Evolutionary conservation across 2,888 invertebrate species (phyloP), one percentile per base, ranked within the genome.

Genomic region (Dolomedes plantarius): DNA sequence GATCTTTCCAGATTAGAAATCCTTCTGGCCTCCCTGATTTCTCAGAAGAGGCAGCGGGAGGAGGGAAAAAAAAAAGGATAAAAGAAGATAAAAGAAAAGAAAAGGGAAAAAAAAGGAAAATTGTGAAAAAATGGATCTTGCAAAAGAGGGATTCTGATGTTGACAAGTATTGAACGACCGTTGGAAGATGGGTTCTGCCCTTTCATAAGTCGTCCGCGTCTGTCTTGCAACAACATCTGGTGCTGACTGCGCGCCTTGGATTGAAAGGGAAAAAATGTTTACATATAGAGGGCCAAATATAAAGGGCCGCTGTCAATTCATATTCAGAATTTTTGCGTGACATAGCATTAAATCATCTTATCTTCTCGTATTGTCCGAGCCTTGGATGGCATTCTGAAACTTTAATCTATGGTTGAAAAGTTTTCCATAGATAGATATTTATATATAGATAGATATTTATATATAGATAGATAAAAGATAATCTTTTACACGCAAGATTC

Each of bases 101-200:
- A 16, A 13, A 41, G 23, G 69, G 64, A 79, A 62, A 41, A 41
- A 46, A 64, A 31, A 39, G 36, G 50, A 73, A 82, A 82, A 82
- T 82, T 75, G 71, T 71, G 76, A 82, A 82, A 82, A 82, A 82
- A 82, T 77, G 67, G 83, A 77, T 83, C 77, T 83, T 83, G 77
- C 77, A 72, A 83, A 83, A 85, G 83, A 85, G 72, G 83, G 78
- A 85, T 85, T 78, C 85, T 78, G 85, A 78, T 85, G 85, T 74
- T 85, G 85, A 85, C 85, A 85, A 73, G 85, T 74, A 85, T 85
- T 85, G 85, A 85, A 74, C 78, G 85, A 74, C 85, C 74, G 78
- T 78, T 85, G 69, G 78, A 77, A 74, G 77, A 79, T 73, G 77
- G 77, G 77, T 81, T 74, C 67, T 81, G 80, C 80, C 74, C 80